phyloP scores from a whole-genome alignment of 2,113 vertebrate genomes.

The Scytalopus superciliaris region DNA sequence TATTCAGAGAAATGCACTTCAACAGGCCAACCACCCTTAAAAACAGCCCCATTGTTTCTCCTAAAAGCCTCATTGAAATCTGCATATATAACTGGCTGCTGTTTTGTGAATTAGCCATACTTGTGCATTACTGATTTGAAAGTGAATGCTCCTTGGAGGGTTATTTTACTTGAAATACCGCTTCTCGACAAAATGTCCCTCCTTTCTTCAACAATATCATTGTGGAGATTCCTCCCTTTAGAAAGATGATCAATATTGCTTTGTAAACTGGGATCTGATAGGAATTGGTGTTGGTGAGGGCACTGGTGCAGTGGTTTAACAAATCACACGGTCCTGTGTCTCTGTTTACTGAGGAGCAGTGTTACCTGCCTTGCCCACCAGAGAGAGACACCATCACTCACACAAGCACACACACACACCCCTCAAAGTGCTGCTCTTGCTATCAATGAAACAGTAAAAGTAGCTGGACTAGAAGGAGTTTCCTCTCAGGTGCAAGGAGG shows the following conservation, averaged over 20 bases:
- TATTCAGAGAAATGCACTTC: constrained; percentile 59
- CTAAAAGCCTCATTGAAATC: constrained; percentile 55
- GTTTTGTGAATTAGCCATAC: constrained; percentile 39
- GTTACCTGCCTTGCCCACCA: constrained; percentile 40
- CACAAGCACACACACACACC: neutral
- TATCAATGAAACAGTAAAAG: neutral
- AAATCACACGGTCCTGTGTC: neutral
- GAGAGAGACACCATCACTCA: neutral
- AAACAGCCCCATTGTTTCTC: constrained; percentile 53
- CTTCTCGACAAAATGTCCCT: neutral
- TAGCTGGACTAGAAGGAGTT: neutral
- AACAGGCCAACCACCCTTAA: constrained; percentile 54
- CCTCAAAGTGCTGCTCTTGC: neutral
- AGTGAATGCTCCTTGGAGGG: constrained; percentile 43
- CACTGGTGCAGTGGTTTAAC: neutral
- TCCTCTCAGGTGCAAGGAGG: neutral
- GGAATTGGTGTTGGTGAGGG: neutral
- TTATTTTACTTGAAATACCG: constrained; percentile 27
- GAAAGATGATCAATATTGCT: constrained; percentile 6
- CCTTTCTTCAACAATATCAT: neutral
- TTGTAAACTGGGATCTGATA: neutral
- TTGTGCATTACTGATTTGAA: neutral
- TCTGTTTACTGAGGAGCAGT: neutral
- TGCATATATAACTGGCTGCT: constrained; percentile 49
- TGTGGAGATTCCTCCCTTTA: neutral